Evolutionary conservation across 2,797 vertebrate species (phyloP), one percentile per base, ranked within the genome.

Genomic region (Natrix natrix): DNA sequence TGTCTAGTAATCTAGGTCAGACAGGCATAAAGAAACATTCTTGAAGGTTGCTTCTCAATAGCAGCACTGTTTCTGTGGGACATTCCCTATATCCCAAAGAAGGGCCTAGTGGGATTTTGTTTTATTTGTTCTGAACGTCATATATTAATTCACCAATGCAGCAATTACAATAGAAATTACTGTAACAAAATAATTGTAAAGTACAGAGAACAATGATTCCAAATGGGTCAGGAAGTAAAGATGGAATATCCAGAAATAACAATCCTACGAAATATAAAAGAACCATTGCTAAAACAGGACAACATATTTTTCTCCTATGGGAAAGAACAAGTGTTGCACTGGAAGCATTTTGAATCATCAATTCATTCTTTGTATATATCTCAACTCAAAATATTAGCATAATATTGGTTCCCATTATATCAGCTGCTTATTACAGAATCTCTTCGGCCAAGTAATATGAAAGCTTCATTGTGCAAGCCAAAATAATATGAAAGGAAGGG

Each of bases 301-400:
- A 24, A 20, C 22, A 37, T 91, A 90, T 52, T 94, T 95, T 92
- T 92, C 8, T 93, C 94, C 57, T 88, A 92, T 56, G 28, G 78
- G 93, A 61, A 92, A 43, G 17, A 92, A 13, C 55, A 52, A 90
- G 94, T 89, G 52, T 10, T 78, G 20, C 92, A 91, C 90, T 94
- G 17, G 90, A 22, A 83, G 74, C 57, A 94, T 94, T 95, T 96
- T 95, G 86, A 94, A 95, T 66, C 14, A 86, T 55, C 93, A 59
- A 93, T 91, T 93, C 88, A 78, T 93, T 86, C 92, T 94, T 95
- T 92, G 2, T 92, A 95, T 95, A 95, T 94, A 96, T 94, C 37
- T 94, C 92, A 69, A 93, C 91, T 91, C 93, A 95, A 94, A 96
- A 96, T 95, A 95, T 95, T 95, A 96, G 37, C 93, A 94, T 89